Evolutionary conservation across 2,797 vertebrate species (phyloP), one percentile per base, ranked within the genome.

Genomic region (Lindbergichthys nudifrons): DNA sequence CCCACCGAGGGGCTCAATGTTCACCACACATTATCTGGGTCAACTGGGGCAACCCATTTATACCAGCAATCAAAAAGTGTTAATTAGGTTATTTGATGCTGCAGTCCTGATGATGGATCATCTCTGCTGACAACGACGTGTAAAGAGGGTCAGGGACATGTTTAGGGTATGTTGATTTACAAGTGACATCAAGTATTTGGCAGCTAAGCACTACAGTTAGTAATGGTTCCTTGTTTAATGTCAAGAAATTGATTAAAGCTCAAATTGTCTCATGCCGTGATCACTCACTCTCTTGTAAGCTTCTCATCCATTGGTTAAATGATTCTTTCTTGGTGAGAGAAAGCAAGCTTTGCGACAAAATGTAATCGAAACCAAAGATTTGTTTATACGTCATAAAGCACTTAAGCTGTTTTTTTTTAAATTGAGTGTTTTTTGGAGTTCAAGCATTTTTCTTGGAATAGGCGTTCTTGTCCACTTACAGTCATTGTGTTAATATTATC

Each of bases 61-160:
- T 39, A 81, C 71, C 47, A 39, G 67, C 54, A 75, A 72, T 74
- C 48, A 67, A 63, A 43, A 77, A 77, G 57, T 47, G 16, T 75
- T 56, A 53, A 53, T 76, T 59, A 36, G 73, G 46, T 82, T 47
- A 87, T 80, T 53, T 61, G 78, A 84, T 77, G 46, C 80, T 39
- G 54, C 26, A 18, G 41, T 36, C 53, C 32, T 60, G 62, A 58
- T 73, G 65, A 69, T 2, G 1, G 41, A 62, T 82, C 43, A 39
- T 62, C 50, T 69, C 8, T 56, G 65, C 54, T 65, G 75, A 70
- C 65, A 73, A 6, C 14, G 4, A 74, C 32, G 66, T 41, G 8
- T 54, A 32, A 50, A 43, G 30, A 43, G 57, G 21, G 4, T 32
- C 1, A 0, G 53, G 32, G 18, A 53, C 18, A 3, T 69, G 43